Percentiles rank a stretch among this genome's conserved stretches.
Conservation (phyloP, 1,140 invertebrate genomes). For the Pachyrhynchus sulphureomaculatus region DNA sequence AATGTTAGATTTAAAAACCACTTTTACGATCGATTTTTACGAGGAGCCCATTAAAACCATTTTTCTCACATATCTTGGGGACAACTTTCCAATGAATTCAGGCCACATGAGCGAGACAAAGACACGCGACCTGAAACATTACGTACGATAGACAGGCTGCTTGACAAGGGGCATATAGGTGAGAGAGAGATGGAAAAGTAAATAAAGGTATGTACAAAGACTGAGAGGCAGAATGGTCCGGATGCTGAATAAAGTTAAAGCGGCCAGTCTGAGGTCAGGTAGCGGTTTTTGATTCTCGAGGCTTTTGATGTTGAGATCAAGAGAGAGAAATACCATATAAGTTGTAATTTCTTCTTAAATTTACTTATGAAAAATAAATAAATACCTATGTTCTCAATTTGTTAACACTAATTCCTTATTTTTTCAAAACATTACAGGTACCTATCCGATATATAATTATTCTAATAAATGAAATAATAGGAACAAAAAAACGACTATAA, state of each 20-base stretch:
- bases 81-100: constrained; percentile 16
- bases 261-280: constrained; percentile 12
- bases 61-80: constrained; percentile 7
- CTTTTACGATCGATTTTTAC: not conserved
- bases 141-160: not conserved
- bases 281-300: constrained; percentile 8
- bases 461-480: too few relatives aligned
- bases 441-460: too few relatives aligned
- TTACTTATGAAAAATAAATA: too few relatives aligned
- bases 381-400: too few relatives aligned
- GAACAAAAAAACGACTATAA: too few relatives aligned
- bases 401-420: too few relatives aligned
- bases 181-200: not conserved
- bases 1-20: not conserved
- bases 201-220: not conserved
- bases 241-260: constrained; percentile 6
- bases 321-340: not conserved
- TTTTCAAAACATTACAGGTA: too few relatives aligned
- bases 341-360: too few relatives aligned
- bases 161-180: not conserved
- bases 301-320: not conserved
- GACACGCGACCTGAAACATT: not conserved
- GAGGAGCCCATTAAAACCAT: constrained; percentile 4
- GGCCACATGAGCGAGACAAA: constrained; percentile 2
- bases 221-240: not conserved